These are phyloP conservation scores for Panagrolaimus sp. DNA, from an alignment of 1,140 invertebrate genomes.

Conservation along the genomic window DNA sequence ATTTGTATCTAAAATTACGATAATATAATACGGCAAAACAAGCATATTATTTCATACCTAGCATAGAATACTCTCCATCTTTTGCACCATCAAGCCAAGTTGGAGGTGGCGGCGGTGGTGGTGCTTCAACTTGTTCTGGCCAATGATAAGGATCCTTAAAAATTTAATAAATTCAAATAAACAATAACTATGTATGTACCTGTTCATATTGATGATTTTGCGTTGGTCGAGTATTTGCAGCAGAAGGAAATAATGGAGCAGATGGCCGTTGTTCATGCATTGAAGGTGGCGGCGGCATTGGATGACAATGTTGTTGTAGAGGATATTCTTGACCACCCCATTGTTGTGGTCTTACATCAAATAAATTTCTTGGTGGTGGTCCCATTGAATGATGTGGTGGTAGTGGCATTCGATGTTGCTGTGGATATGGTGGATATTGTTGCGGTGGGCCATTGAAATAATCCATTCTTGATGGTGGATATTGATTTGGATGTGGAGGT, in stretches of 20 bases:
- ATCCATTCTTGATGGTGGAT: background rate
- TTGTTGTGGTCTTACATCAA: too few relatives aligned
- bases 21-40: too few relatives aligned
- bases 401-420: background rate
- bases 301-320: too few relatives aligned
- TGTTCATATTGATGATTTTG: too few relatives aligned
- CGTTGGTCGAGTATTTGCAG: background rate
- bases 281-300: too few relatives aligned
- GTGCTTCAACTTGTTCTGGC: background rate
- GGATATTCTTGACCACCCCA: too few relatives aligned
- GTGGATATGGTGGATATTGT: background rate
- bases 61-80: background rate
- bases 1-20: background rate
- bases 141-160: conserved; percentile 1
- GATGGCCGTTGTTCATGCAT: too few relatives aligned
- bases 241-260: conserved; percentile 1
- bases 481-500: background rate
- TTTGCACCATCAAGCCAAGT: background rate
- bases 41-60: background rate
- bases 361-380: too few relatives aligned
- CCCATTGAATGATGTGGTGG: background rate
- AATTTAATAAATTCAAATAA: background rate
- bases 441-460: background rate
- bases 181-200: background rate
- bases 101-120: background rate